phyloP scores from a whole-genome alignment of 2,888 invertebrate species.

The Drosophila nr. perissopoda region DNA sequence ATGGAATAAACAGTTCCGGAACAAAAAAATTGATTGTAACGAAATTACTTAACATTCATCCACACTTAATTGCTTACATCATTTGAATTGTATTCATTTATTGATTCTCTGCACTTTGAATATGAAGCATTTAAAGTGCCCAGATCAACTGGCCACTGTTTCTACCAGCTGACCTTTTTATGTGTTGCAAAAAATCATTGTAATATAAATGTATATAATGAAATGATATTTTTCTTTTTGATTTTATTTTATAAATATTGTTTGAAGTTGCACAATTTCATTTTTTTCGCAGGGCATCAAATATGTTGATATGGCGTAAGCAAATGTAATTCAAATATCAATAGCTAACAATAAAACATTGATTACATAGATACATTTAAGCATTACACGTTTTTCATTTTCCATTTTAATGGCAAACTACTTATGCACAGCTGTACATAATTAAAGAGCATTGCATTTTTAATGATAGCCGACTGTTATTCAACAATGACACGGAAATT shows the following conservation, averaged over 20 bases:
- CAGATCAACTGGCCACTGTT: not conserved
- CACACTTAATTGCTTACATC: constrained; percentile 51
- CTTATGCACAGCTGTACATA: constrained; percentile 12
- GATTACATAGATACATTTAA: not conserved
- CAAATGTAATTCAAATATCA: constrained; percentile 3
- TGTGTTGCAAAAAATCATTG: not conserved
- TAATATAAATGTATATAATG: not conserved
- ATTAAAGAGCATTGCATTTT: constrained; percentile 6
- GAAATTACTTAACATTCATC: constrained; percentile 52
- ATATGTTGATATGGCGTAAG: not conserved
- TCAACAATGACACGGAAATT: constrained; percentile 24
- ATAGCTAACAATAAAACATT: constrained; percentile 7
- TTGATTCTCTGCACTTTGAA: not conserved
- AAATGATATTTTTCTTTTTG: not conserved
- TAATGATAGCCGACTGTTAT: constrained; percentile 3
- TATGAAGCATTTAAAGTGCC: not conserved
- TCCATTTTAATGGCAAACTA: constrained; percentile 1
- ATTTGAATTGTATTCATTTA: constrained; percentile 17
- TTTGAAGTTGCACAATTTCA: too few relatives aligned
- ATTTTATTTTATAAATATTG: not conserved
- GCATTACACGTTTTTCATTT: constrained; percentile 1
- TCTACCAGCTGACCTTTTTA: not conserved
- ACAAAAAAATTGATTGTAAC: not conserved
- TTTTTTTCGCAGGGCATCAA: not conserved
- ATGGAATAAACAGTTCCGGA: not conserved